Percentiles rank a stretch among this genome's conserved stretches.
Evolutionary conservation across 2,888 invertebrate species (phyloP).

Genomic region (Norana najaformis): DNA sequence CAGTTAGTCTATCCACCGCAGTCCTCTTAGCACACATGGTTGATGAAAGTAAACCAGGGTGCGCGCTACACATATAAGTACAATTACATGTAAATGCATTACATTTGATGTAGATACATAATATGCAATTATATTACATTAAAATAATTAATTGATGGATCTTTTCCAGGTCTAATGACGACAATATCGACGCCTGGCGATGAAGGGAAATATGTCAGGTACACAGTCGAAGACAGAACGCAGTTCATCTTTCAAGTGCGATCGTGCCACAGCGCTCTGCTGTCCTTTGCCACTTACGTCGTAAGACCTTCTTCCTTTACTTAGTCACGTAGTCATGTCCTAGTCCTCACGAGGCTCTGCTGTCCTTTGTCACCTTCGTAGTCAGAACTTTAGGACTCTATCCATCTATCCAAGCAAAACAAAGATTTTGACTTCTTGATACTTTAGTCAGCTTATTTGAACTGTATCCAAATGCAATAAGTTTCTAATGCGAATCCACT

Average conservation of each 20-base stretch:
- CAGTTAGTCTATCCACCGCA: neutral
- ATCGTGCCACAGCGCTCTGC: constrained; percentile 29
- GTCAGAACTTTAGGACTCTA: too few relatives aligned
- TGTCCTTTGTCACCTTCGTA: too few relatives aligned
- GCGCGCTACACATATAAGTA: too few relatives aligned
- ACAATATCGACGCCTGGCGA: constrained; percentile 23
- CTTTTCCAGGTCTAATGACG: constrained; percentile 25
- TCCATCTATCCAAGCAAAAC: too few relatives aligned
- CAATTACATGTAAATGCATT: neutral
- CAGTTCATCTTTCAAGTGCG: constrained; percentile 32
- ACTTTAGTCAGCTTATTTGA: too few relatives aligned
- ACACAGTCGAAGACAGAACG: constrained; percentile 28
- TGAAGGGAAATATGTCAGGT: constrained; percentile 21
- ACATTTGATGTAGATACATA: neutral
- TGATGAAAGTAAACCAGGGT: neutral
- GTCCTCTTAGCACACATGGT: neutral
- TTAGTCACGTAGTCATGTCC: too few relatives aligned
- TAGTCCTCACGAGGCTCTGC: too few relatives aligned
- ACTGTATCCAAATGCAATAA: too few relatives aligned
- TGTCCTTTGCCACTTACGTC: constrained; percentile 26
- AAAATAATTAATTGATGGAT: neutral
- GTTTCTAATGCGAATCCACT: too few relatives aligned
- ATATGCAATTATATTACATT: too few relatives aligned
- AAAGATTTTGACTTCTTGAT: too few relatives aligned
- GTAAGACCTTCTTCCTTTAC: neutral